Evolutionary conservation across 2,113 vertebrate genomes (phyloP), one percentile per base, ranked within the genome.

Genomic region (Sander vitreus): DNA sequence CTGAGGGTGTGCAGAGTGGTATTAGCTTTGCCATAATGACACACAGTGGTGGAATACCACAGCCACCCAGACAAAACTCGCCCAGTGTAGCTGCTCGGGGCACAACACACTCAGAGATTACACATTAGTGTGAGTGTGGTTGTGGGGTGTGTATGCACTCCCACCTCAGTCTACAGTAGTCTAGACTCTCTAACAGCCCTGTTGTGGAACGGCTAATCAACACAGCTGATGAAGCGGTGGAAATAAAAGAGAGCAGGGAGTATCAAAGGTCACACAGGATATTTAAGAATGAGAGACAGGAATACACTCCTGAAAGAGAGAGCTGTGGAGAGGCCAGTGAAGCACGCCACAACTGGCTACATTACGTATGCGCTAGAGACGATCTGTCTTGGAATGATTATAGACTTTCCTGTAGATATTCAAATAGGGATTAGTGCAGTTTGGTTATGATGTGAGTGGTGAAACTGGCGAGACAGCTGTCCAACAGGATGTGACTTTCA

Each of bases 111-210:
- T 77, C 59, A 43, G 57, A 89, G 79, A 92, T 90, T 90, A 84
- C 68, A 86, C 78, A 77, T 76, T 65, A 73, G 74, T 78, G 73
- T 45, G 45, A 84, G 68, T 81, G 84, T 74, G 85, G 77, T 67
- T 83, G 85, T 23, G 57, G 67, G 65, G 81, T 70, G 81, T 88
- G 87, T 67, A n/a, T 59, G 72, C 45, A 75, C 85, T 89, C 82
- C 71, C 71, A 84, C 62, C 73, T 81, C 71, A 75, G 78, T 84
- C 83, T 85, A 53, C 73, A 65, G 57, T 54, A 43, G 88, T 91
- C 89, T 92, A 92, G 84, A 93, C 91, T 90, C 75, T 85, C 63
- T 86, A 83, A 87, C 81, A 87, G 86, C 85, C 77, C 73, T 62
- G 62, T 80, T 70, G 71, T 83, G 76, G 77, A 91, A 85, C 83